Evolutionary conservation across 2,888 invertebrate genomes (phyloP), one percentile per base, ranked within the genome.

Genomic region (Diadromus collaris): DNA sequence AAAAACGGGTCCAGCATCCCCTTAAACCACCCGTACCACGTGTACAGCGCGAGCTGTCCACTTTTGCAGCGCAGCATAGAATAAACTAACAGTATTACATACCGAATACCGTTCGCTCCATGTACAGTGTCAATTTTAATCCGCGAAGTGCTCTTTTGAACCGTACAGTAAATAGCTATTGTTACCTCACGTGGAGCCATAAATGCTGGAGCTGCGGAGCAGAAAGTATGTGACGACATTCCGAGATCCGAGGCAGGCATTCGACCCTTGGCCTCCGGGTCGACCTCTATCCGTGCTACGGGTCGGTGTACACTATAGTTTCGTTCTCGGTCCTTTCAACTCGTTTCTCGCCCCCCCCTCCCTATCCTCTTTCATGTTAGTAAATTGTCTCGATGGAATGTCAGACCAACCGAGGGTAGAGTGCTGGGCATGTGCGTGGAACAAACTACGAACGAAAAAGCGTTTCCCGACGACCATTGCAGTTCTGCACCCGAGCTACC

Each of bases 131-230:
- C 83, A 85, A 85, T 83, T 83, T 83, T 84, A 86, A 86, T 86
- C 85, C 81, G 60, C 74, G 69, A 79, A 86, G 86, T 86, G 86
- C 80, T 83, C 84, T 82, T 85, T 84, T 82, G 81, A 84, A 83
- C 68, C 75, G 71, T 56, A 46, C 73, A 82, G 83, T 81, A 79
- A 85, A 79, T 70, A 70, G 54, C 65, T 64, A 61, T 68, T 73
- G 56, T 80, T 81, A 27, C 29, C 29, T 29, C 77, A 76, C 76
- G 67, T 76, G 27, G 38, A 27, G 54, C 54, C 27, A 56, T 27
- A 29, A 56, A 56, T 56, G 54, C 27, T 29, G 24, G 27, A 27
- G 13, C 19, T 2, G 61, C 7, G 61, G 32, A 16, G 24, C 56
- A 5, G 21, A 61, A 61, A 61, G 48, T 67, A n/a, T 51, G 16